These are phyloP conservation scores for Psophia crepitans DNA, from an alignment of 2,113 vertebrate genomes.

Conservation along the genomic window DNA sequence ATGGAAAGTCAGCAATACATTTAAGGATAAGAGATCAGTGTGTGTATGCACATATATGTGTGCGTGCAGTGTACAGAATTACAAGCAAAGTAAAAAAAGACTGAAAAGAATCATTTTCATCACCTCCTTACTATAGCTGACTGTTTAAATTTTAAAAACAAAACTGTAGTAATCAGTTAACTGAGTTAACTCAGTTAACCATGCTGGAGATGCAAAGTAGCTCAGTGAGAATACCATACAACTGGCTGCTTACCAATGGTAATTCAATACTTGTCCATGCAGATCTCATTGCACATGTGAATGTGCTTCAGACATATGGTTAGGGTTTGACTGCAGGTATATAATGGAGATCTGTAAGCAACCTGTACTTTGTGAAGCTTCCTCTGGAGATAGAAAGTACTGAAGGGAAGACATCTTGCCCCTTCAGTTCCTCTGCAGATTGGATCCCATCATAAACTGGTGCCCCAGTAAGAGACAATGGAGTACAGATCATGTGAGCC, in stretches of 20 bases:
- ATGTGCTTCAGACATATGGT: background rate
- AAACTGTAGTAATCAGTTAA: too few relatives aligned
- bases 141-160: background rate
- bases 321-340: background rate
- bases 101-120: background rate
- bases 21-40: background rate
- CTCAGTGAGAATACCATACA: background rate
- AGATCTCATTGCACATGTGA: background rate
- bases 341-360: background rate
- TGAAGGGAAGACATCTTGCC: background rate
- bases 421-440: background rate
- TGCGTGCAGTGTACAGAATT: background rate
- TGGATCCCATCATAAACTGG: background rate
- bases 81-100: background rate
- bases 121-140: background rate
- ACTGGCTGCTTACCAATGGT: background rate
- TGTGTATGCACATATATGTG: accelerated
- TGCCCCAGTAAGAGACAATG: background rate
- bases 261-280: background rate
- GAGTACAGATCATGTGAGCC: background rate
- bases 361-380: background rate
- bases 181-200: too few relatives aligned
- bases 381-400: background rate
- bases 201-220: background rate
- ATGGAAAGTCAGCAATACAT: background rate